A percentile compares a stretch with the other conserved stretches of the same genome.
These are phyloP conservation scores for Cantharis rustica DNA, from an alignment of 2,888 invertebrate genomes.

Conservation along the genomic window DNA sequence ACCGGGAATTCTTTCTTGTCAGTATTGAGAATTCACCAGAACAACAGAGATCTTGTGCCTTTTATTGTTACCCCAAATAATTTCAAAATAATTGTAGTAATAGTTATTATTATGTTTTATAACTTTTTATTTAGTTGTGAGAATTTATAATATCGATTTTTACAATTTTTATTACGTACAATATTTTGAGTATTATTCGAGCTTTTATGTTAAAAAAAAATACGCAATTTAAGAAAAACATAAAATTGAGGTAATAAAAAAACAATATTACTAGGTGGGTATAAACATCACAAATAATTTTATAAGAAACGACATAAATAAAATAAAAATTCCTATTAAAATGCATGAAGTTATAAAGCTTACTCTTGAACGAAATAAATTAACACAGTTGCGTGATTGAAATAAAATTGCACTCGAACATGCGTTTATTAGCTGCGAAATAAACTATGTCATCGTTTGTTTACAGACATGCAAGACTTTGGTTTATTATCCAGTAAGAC, in stretches of 20 bases:
- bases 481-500: conserved; percentile 83
- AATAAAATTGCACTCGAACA: conserved; percentile 24
- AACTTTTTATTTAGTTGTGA: background rate
- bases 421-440: conserved; percentile 13
- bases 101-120: too few species aligned
- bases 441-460: conserved; percentile 2
- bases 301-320: background rate
- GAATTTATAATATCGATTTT: too few species aligned
- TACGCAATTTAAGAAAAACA: background rate
- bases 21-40: too few species aligned
- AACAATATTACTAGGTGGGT: background rate
- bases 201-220: background rate
- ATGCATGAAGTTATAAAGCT: conserved; percentile 9
- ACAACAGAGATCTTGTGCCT: too few species aligned
- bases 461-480: conserved; percentile 85
- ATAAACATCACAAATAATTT: background rate
- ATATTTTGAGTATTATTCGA: background rate
- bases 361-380: background rate
- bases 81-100: too few species aligned
- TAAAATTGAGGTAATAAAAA: background rate
- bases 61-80: too few species aligned
- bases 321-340: background rate
- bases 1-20: too few species aligned
- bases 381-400: conserved; percentile 26
- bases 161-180: too few species aligned